Base-by-base conservation (phyloP, 53 echinoderm and acorn worm genomes). In the Mesocentrotus franciscanus region DNA sequence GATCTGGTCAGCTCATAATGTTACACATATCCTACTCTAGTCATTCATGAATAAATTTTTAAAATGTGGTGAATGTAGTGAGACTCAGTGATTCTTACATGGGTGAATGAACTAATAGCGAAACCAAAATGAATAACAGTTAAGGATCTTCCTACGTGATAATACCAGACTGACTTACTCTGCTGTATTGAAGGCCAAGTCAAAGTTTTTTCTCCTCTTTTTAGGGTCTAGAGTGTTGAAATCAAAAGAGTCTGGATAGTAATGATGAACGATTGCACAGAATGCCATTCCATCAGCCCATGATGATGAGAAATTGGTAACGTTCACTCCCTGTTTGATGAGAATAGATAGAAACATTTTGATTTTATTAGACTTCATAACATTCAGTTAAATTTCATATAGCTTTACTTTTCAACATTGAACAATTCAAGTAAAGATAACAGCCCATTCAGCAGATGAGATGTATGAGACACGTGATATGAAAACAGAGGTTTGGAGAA, bases 261-360 rank as follows among this genome's bases (percentile, higher is more conserved):
- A 97, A 55, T 95, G 96, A 93, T 98, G 99, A 85, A 98, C 94
- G 16, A 98, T 56, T 12, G 99, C 99, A 96, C 99, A 99, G 96
- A 99, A 99, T 2, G 98, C 99, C 96, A 99, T 95, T 2, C 99
- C 99, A 89, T 99, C 96, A 20, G 96, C 96, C 99, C 99, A 99
- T 90, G 98, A 96, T 71, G 96, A 96, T 16, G 99, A 99, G 89
- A 99, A 99, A 83, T 99, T 99, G 29, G 93, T 93, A 20, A 99
- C 96, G 35, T 96, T 96, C 15, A 97, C 94, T 39, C 98, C 96
- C 99, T 99, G 96, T 26, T 89, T 9, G 94, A 62, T 71, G 39
- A 18, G 92, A 81, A 87, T 0, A 59, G 57, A 27, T 68, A 42
- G 70, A 26, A 60, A 94, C 71, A 91, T 87, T n/a, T 18, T 7